A percentile compares a stretch with the other conserved stretches of the same genome.
Evolutionary conservation across 1,140 invertebrate species (phyloP).

Genomic region (Drosophila tani): DNA sequence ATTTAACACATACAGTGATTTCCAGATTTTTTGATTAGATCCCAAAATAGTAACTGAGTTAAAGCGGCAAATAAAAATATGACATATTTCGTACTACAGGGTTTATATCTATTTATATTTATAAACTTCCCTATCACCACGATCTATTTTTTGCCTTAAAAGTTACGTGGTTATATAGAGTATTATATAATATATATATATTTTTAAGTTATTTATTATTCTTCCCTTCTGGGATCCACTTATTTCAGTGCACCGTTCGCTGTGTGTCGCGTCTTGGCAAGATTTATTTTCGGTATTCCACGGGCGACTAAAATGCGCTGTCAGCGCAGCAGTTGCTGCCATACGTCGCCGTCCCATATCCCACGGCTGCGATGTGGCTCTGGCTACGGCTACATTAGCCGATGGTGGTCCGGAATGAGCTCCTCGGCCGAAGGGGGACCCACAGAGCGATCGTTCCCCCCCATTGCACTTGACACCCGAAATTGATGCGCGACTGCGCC

Average conservation of each 20-base stretch:
- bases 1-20: no score
- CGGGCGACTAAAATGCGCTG: conserved; percentile 74
- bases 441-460: conserved; percentile 44
- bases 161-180: no score
- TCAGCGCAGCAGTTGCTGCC: conserved; percentile 77
- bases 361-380: not conserved
- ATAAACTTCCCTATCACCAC: no score
- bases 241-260: conserved; percentile 14
- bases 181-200: no score
- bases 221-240: accelerated
- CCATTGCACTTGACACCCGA: conserved; percentile 71
- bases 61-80: no score
- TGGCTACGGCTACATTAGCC: conserved; percentile 56
- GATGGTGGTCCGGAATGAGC: conserved; percentile 57
- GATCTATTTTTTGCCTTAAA: no score
- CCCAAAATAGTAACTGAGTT: no score
- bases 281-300: conserved; percentile 81
- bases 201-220: not conserved
- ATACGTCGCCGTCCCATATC: conserved; percentile 55
- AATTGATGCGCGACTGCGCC: conserved; percentile 65
- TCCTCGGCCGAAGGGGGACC: conserved; percentile 16
- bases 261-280: conserved; percentile 66
- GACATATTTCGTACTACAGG: no score
- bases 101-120: no score
- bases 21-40: no score